Base-by-base conservation (phyloP, 2,888 invertebrate genomes). In the Tetropium fuscum region DNA sequence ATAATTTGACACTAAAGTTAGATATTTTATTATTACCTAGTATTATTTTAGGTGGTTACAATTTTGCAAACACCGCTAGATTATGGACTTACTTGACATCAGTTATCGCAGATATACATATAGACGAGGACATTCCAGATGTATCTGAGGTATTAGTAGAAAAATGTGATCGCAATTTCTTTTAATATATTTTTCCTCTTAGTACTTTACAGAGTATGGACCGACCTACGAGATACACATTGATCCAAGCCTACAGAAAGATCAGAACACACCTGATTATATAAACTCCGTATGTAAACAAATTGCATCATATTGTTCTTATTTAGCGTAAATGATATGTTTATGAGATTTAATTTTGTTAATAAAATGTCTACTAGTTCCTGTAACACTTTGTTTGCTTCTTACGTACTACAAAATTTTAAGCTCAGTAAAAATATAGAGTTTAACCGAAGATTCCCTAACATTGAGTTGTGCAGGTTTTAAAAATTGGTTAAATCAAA, bases 31-130 rank as follows among this genome's bases (percentile, higher is more conserved):
- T 53, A 19, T 40, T 51, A 22, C 27, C 18, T 15, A 25, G 5
- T 45, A 43, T 13, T 45, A 16, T 68, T 71, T 45, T 71, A 86
- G 87, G 89, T 62, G 88, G 94, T 0, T 94, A 94, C 77, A 87
- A 92, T 72, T 83, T 86, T 69, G 75, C 86, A 0, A 93, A 93
- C 76, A 84, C 90, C n/a, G 91, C 93, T 13, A 85, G 90, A 43
- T 87, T 90, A 64, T 94, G 94, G 94, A 84, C 92, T 0, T 85
- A 86, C 47, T 77, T 94, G 10, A 91, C 92, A 1, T 88, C 90
- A 1, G 64, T 87, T 6, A 84, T 88, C 2, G 73, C 85, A 2
- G 84, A 83, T 2, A 76, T 82, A 32, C 73, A 82, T 10, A 73
- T 93, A 5, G 81, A 85, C 32, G 81, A 85, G 30, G 89, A 91